Evolutionary conservation across 2,888 invertebrate species (phyloP).

Genomic region (Eulithis prunata): DNA sequence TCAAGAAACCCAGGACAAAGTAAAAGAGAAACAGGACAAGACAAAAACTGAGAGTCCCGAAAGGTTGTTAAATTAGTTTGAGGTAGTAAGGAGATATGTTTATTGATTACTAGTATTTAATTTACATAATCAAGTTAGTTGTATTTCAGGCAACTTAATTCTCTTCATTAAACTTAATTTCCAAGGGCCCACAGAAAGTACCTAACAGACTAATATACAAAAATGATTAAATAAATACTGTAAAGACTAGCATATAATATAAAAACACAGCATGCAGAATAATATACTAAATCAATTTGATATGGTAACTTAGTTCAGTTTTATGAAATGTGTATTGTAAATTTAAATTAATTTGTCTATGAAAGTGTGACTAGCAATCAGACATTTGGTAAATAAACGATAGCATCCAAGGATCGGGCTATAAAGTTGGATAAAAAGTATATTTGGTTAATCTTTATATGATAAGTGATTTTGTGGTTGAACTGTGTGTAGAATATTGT

Average conservation of each 20-base stretch:
- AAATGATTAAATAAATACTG: no score
- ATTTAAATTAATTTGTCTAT: constrained; percentile 3
- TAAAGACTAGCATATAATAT: no score
- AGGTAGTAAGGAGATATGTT: constrained; percentile 61
- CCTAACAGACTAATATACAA: no score
- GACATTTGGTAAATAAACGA: not conserved
- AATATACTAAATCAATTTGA: not conserved
- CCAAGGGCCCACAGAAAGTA: no score
- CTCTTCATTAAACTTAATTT: no score
- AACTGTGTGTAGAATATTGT: not conserved
- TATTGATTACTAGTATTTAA: constrained; percentile 32
- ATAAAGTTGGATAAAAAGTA: constrained; percentile 8
- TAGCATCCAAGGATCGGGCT: constrained; percentile 6
- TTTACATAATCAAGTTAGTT: not conserved
- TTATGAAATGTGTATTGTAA: constrained; percentile 5
- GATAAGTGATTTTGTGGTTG: not conserved
- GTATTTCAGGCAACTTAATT: no score
- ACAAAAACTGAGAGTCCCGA: constrained; percentile 67
- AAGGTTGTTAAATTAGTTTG: constrained; percentile 73
- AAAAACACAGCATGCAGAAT: no score
- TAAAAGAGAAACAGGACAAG: constrained; percentile 57
- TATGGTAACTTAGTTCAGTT: not conserved
- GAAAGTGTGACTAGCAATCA: constrained; percentile 2
- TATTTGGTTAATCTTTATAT: not conserved
- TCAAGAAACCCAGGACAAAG: constrained; percentile 55